phyloP scores from a whole-genome alignment of 92 coral and sea anemone species.

The Siderastrea siderea region DNA sequence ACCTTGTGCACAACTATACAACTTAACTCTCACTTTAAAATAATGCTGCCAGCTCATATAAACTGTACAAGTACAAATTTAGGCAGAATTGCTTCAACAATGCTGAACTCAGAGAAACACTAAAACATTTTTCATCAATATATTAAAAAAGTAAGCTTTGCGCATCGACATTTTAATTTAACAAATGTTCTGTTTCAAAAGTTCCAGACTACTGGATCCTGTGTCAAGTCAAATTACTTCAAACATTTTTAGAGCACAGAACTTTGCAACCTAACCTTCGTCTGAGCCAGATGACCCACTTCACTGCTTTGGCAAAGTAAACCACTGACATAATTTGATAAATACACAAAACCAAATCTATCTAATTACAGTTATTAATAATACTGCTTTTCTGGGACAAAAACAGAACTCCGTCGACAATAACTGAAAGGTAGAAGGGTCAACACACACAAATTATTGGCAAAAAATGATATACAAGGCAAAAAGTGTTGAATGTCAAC shows the following conservation, averaged over 20 bases:
- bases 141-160: not conserved
- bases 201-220: not conserved
- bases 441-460: not conserved
- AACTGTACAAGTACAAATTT: constrained; percentile 44
- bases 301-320: not conserved
- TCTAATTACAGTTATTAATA: constrained; percentile 10
- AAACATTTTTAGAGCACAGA: constrained; percentile 3
- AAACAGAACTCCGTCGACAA: not conserved
- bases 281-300: not conserved
- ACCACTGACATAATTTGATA: not conserved
- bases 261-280: constrained; percentile 8
- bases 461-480: not conserved
- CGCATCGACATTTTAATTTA: not conserved
- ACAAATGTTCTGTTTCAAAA: constrained; percentile 1
- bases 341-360: constrained; percentile 18
- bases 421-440: not conserved
- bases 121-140: constrained; percentile 11
- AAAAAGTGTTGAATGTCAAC: constrained; percentile 23
- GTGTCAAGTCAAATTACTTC: not conserved
- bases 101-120: constrained; percentile 10
- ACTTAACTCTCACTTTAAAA: constrained; percentile 30
- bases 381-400: constrained; percentile 17
- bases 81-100: constrained; percentile 23
- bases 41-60: constrained; percentile 20
- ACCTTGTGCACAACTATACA: constrained; percentile 13